Base-by-base conservation (phyloP, 2,797 vertebrate species). In the Myoxocephalus aenaeus region DNA sequence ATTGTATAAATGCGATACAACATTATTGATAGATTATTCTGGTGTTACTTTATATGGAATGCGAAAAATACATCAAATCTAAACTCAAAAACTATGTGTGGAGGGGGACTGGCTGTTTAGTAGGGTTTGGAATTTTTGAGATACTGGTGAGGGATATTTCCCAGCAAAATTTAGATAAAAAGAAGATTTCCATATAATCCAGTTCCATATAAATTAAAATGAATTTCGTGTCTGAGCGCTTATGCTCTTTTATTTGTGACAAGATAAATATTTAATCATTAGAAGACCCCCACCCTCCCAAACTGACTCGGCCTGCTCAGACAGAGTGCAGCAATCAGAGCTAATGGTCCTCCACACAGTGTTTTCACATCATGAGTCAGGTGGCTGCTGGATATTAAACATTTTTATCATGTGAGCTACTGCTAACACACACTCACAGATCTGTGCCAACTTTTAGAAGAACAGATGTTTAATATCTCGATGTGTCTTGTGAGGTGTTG, bases 331-430 rank as follows among this genome's bases (percentile, higher is more conserved):
- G 57, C 72, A 34, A 81, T 90, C 77, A 70, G 53, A 7, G 18
- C 38, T 88, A 86, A 93, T 85, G 73, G 25, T 64, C 65, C 76
- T 79, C 42, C 57, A 57, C 40, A 53, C 69, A 75, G 72, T 18
- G 61, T 80, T 72, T 84, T 86, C 53, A 38, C 77, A 68, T 82
- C 46, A 51, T 77, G 38, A 4, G 27, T 86, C 80, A 87, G 73
- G 62, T 79, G 63, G 81, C 75, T 75, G 59, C 75, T 65, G 54
- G 81, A 86, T 89, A 91, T 89, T 87, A 67, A 81, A 89, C 42
- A 75, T 83, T 82, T 90, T 79, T 46, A 87, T 91, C 86, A 90
- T 72, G 64, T 69, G 67, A 67, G 61, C 22, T 36, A 22, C 70
- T 9, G 14, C 53, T 46, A 59, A 66, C 58, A 22, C 34, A 8